Conservation (phyloP, 2,113 vertebrate genomes). For the Empidonax alnorum region DNA sequence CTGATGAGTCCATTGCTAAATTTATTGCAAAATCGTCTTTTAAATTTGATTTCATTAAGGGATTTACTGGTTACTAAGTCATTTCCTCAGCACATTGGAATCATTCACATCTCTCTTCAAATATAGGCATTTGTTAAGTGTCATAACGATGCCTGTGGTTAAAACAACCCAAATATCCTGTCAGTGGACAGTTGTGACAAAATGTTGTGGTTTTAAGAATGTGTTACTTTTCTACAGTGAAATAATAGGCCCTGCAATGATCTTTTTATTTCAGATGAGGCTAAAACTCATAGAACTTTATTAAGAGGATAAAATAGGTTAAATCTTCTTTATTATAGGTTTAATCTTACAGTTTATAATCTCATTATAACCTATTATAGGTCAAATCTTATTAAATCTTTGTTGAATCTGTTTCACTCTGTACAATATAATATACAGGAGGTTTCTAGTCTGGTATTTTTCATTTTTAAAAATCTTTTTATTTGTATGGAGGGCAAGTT, state of each 20-base stretch:
- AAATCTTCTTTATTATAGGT: neutral
- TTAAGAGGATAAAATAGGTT: neutral
- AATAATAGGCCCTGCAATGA: neutral
- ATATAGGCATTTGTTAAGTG: neutral
- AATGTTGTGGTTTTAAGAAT: neutral
- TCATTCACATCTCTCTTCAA: neutral
- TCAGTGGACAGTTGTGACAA: neutral
- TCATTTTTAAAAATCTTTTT: neutral
- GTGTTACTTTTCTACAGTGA: neutral
- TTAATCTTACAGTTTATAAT: neutral
- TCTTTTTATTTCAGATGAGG: neutral
- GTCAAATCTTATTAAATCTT: neutral
- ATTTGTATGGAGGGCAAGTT: neutral
- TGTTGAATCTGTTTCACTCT: neutral
- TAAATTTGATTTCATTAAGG: neutral
- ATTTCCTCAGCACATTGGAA: neutral
- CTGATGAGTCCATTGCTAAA: neutral
- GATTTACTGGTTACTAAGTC: neutral
- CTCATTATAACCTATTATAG: neutral
- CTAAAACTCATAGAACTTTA: neutral
- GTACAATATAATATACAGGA: neutral
- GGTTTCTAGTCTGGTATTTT: neutral
- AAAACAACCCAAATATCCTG: neutral
- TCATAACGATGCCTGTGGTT: neutral
- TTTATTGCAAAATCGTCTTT: neutral